Percentiles rank a stretch among this genome's conserved stretches.
phyloP scores from a whole-genome alignment of 2,113 vertebrate species.

The Prunella himalayana region DNA sequence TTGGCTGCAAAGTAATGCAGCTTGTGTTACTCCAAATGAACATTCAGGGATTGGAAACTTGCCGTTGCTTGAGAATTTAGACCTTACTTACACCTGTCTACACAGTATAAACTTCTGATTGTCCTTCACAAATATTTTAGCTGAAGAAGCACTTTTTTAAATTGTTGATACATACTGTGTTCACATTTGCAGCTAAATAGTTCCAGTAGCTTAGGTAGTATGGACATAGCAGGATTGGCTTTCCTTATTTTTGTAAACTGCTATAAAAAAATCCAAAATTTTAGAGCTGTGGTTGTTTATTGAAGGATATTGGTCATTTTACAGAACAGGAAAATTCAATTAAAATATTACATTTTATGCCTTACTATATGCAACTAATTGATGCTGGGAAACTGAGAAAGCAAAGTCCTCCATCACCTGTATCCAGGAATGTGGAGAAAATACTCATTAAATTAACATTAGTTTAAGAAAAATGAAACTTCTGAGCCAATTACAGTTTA shows the following conservation, averaged over 20 bases:
- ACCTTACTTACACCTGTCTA: conserved; percentile 32
- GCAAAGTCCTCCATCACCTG: conserved; percentile 39
- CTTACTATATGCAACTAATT: conserved; percentile 61
- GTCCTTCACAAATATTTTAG: conserved; percentile 1
- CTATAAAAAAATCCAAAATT: neutral
- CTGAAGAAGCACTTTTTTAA: neutral
- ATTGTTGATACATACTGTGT: neutral
- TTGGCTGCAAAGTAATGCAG: conserved; percentile 61
- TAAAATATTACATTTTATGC: conserved; percentile 24
- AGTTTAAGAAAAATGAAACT: conserved; percentile 74
- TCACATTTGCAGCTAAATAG: neutral
- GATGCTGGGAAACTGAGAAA: neutral
- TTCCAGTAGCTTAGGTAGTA: neutral
- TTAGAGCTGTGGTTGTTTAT: conserved; percentile 15
- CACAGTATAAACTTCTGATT: conserved; percentile 31
- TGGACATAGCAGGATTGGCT: neutral
- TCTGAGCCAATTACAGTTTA: conserved; percentile 71
- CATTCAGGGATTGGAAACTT: conserved; percentile 66
- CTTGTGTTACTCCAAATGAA: conserved; percentile 64
- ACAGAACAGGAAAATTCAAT: conserved; percentile 28
- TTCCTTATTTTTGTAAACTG: conserved; percentile 13
- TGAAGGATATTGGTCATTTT: conserved; percentile 28
- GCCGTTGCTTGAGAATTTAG: conserved; percentile 58
- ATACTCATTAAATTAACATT: conserved; percentile 80
- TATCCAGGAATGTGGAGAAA: conserved; percentile 64